Evolutionary conservation across 2,888 invertebrate genomes (phyloP), one percentile per base, ranked within the genome.

Genomic region (Mechanitis mazaeus): DNA sequence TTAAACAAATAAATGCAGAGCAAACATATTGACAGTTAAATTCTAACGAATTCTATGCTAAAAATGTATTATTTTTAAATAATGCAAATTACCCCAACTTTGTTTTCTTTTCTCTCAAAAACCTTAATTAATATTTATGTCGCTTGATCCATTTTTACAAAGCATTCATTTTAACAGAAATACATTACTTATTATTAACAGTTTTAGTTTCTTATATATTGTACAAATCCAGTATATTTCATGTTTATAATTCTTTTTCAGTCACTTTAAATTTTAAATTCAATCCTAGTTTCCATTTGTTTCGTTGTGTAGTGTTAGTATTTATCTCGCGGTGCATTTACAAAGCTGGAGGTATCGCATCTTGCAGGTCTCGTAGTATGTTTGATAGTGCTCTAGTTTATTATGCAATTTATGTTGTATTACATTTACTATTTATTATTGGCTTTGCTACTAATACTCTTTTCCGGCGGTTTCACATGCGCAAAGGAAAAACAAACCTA

Each of bases 101-200:
- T 50, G 9, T 28, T 50, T 47, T 6, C 20, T 47, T 31, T 50
- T 50, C 31, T 11, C n/a, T 7, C 2, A 9, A 31, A 47, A 31
- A 50, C 31, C 9, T 50, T 50, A 31, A 50, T 50, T 50, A 50
- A 50, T 50, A 50, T 50, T 50, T 31, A 50, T 50, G 50, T 50
- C 31, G 2, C 31, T 50, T 6, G 28, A 50, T 28, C 31, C 31
- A 50, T 6, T 28, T 50, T 9, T 31, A 31, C 31, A 42, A 35
- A 35, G 35, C 3, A 6, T 3, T 35, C 4, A 5, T 35, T 35
- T 35, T 6, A 35, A 35, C 3, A 35, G 35, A 35, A 35, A 5
- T 5, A 35, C 6, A 35, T 35, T 35, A 6, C 35, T 20, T 20
- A 20, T 20, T 1, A 20, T 20, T 20, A 20, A 20, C 20, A 20